Base-by-base conservation (phyloP, 2,113 vertebrate genomes). In the Cichladusa arquata region DNA sequence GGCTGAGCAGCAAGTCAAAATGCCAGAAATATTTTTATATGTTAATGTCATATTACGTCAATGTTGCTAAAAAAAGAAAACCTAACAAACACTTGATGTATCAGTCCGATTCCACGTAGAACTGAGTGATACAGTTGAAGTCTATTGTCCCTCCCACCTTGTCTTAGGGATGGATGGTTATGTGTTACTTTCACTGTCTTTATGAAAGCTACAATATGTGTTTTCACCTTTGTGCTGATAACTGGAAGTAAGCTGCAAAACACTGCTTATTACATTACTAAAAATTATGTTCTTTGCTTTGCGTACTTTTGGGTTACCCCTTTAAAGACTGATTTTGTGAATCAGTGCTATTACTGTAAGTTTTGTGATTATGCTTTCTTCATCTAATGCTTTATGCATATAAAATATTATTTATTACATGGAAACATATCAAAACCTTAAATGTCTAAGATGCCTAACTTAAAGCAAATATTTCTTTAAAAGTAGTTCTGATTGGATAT, bases 191-290 rank as follows among this genome's bases (percentile, higher is more conserved):
- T 98, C 97, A 97, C 97, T 97, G 98, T 98, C 98, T 96, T 98
- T 98, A 97, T 97, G 96, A 97, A 97, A 98, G 97, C 96, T 97
- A 98, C 97, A 97, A 88, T 98, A 98, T 96, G 97, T 98, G 97
- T 98, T 98, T 98, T 98, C 98, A 98, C 97, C 94, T 98, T 98
- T 98, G 98, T 98, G 98, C 98, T 97, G 96, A 98, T 98, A 98
- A 98, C 98, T 98, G 98, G 98, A 98, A 98, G 96, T 96, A 97
- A 98, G 94, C 96, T 96, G 93, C 96, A 97, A 97, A 97, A 97
- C 97, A 97, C 90, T 97, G 96, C 97, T 97, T 97, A 97, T 93
- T 94, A 96, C 90, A 88, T 97, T 69, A 85, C 85, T 88, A 88
- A 88, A 92, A 93, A 69, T 97, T 96, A 92, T 70, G 91, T 97